Evolutionary conservation across 1,140 invertebrate genomes (phyloP), one percentile per base, ranked within the genome.

Genomic region (Dryas iulia): DNA sequence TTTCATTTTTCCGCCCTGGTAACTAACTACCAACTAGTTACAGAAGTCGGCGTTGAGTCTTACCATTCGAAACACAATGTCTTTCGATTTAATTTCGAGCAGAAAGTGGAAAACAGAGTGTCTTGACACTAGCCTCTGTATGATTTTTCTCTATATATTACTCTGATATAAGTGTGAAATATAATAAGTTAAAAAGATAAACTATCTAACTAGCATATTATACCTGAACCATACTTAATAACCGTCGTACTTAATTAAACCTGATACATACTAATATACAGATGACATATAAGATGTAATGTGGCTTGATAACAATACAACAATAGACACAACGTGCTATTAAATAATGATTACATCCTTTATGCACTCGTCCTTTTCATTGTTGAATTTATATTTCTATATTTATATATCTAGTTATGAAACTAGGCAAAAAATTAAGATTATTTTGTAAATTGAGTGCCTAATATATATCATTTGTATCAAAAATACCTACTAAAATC

Each of bases 331-430:
- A 69, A 31, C 70, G 68, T 72, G 54, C 81, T 73, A 78, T 82
- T 82, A 81, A 82, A 82, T 84, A 84, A 87, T 84, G 77, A 78
- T 70, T 58, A 69, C 82, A 84, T 87, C 83, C 79, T 82, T 68
- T 56, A 72, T 72, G 30, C 31, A 61, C 58, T 35, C 26, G 21
- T 21, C 28, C n/a, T 7, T 54, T n/a, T 30, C 24, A 26, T 56
- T 26, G 53, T 56, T 56, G 24, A 12, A 56, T 25, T 56, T 7
- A 24, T 2, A 39, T 39, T 39, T 39, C 11, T 39, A 4, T 5
- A 12, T 39, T 24, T 12, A 24, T 54, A 6, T 54, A 23, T 11
- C 0, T 25, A 25, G 0, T 0, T 54, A 25, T 25, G 24, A 54
- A 54, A 12, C 10, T 54, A 25, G 7, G 8, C 14, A 54, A 31